A percentile compares a stretch with the other conserved stretches of the same genome.
Evolutionary conservation across 1,140 invertebrate species (phyloP).

Genomic region (Drosophila sechellia): DNA sequence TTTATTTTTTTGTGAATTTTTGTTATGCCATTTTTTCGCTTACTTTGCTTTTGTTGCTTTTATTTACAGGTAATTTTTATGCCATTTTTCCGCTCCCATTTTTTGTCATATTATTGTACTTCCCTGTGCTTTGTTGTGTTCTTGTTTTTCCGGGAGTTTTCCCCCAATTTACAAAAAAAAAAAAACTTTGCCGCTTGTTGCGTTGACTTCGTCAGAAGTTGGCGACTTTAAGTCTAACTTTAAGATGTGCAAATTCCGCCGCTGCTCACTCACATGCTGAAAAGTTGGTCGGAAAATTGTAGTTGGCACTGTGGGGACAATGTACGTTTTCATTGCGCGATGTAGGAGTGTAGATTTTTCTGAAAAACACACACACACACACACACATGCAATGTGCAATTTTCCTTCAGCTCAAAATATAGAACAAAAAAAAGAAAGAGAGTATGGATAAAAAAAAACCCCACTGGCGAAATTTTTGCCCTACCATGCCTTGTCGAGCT

Average conservation of each 20-base stretch:
- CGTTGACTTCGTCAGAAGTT: constrained; percentile 38
- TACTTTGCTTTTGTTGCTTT: constrained; percentile 37
- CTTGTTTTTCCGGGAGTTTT: background rate
- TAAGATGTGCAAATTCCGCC: constrained; percentile 18
- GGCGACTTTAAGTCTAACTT: constrained; percentile 43
- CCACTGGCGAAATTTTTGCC: constrained; percentile 24
- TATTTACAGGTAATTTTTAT: constrained; percentile 64
- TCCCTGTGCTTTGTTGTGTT: constrained; percentile 4
- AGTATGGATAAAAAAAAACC: background rate
- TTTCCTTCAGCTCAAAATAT: background rate
- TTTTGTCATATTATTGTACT: constrained; percentile 5
- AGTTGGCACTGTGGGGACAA: constrained; percentile 14
- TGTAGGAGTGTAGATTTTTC: background rate
- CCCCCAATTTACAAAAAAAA: constrained; percentile 2
- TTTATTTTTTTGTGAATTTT: constrained; percentile 9
- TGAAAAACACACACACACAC: background rate
- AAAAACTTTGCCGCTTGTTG: constrained; percentile 33
- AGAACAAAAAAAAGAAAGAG: background rate
- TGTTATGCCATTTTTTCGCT: constrained; percentile 28
- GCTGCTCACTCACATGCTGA: constrained; percentile 8
- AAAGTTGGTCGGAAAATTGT: constrained; percentile 20
- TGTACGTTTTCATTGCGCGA: constrained; percentile 11
- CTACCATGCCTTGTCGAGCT: constrained; percentile 31
- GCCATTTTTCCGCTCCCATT: constrained; percentile 19
- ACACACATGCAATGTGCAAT: constrained; percentile 40